Base-by-base conservation (phyloP, 2,797 vertebrate species). In the Gobionotothen gibberifrons region DNA sequence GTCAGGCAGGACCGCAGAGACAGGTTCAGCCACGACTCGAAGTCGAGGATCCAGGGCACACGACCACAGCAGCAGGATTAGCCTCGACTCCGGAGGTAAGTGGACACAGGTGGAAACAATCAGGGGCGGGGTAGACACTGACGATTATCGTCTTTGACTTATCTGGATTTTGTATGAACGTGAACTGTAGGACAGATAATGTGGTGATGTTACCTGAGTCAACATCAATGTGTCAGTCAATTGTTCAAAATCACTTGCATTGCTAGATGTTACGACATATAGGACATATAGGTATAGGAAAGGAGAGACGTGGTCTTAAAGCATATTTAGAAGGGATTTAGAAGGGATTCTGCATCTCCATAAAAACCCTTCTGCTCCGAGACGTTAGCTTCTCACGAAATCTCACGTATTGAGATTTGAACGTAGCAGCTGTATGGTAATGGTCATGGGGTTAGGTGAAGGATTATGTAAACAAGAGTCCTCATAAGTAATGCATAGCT, bases 321-420 rank as follows among this genome's bases (percentile, higher is more conserved):
- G 10, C n/a, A 22, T 4, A 11, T 63, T 29, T 40, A 56, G 42
- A 55, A 5, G 12, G 29, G 52, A 11, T 63, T 29, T 40, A 56
- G 42, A 55, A 5, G 12, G 29, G 52, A 55, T 56, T 63, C 21
- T 46, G 7, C 13, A 9, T 70, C 40, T 54, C 61, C n/a, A n/a
- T 47, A 12, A 19, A 72, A 56, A 26, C 29, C 22, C 12, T 6
- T 49, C 2, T 22, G n/a, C 26, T 47, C 29, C 4, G 47, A 6
- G 49, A 44, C 40, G 7, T 5, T 15, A 49, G 14, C 52, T 19
- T 17, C 8, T 43, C 40, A 32, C 26, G 5, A 46, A 8, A 26
- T 11, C 40, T 16, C 22, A 21, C 19, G 21, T 21, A 47, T 11
- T 11, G 16, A 14, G 12, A 15, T 4, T 43, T 0, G 36, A 21